Evolutionary conservation across 1,140 invertebrate genomes (phyloP).

Genomic region (Orchesella cincta): DNA sequence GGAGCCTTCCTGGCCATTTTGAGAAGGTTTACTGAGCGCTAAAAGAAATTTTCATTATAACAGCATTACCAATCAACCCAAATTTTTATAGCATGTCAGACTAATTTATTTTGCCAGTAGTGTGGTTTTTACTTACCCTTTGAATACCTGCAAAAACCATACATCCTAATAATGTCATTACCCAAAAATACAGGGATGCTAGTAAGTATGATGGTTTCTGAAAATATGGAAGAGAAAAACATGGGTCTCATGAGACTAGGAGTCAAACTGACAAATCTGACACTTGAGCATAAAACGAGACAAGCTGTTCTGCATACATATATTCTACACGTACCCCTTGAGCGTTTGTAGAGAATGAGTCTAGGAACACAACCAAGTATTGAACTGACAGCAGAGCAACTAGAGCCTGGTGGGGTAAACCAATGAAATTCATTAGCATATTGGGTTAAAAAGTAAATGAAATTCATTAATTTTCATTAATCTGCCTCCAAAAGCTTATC

Average conservation of each 20-base stretch:
- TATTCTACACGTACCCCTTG: not conserved
- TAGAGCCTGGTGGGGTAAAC: conserved; percentile 28
- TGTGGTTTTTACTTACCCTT: not conserved
- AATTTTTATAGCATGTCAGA: not conserved
- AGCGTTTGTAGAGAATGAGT: conserved; percentile 17
- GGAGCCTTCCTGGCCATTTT: conserved; percentile 33
- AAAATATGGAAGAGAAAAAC: too few species aligned
- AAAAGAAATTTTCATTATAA: too few species aligned
- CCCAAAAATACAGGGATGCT: too few species aligned
- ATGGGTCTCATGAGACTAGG: not conserved
- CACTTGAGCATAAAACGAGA: not conserved
- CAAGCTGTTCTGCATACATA: not conserved
- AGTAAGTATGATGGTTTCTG: too few species aligned
- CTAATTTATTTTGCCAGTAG: not conserved
- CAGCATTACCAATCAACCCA: not conserved
- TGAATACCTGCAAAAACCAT: conserved; percentile 36
- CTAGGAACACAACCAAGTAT: conserved; percentile 31
- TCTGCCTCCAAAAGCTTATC: too few species aligned
- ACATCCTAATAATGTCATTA: conserved; percentile 32
- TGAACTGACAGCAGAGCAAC: conserved; percentile 34
- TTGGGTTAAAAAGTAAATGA: too few species aligned
- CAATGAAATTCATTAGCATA: conserved; percentile 21
- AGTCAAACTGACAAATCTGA: not conserved
- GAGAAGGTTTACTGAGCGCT: conserved; percentile 32
- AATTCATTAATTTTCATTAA: not conserved